Evolutionary conservation across 2,113 vertebrate genomes (phyloP).

Genomic region (Malaclemys terrapin): DNA sequence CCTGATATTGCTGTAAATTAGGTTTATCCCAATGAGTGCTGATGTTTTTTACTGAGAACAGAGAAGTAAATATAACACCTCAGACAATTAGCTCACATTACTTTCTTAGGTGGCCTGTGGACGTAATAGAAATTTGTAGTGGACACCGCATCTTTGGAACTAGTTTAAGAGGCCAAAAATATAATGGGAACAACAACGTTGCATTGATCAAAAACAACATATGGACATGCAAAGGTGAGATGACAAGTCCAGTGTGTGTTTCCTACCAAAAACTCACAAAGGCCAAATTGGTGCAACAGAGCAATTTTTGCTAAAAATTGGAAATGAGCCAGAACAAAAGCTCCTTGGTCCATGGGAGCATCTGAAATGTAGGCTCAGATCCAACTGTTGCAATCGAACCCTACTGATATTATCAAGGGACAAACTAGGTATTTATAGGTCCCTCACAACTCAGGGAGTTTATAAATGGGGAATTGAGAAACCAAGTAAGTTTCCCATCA

Average conservation of each 20-base stretch:
- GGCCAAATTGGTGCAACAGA: slow-evolving; percentile 10
- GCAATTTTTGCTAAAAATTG: slow-evolving; percentile 16
- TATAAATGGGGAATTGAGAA: rapidly evolving
- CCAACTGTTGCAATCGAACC: not conserved
- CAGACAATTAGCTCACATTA: slow-evolving; percentile 29
- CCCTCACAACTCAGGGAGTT: not conserved
- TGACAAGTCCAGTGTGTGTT: not conserved
- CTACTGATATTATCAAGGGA: slow-evolving; percentile 19
- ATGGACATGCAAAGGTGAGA: not conserved
- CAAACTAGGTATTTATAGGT: slow-evolving; percentile 37
- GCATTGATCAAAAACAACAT: not conserved
- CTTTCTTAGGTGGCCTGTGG: not conserved
- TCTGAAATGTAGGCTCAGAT: not conserved
- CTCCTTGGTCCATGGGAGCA: not conserved
- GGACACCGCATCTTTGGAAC: not conserved
- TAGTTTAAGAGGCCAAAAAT: slow-evolving; percentile 3
- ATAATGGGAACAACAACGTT: not conserved
- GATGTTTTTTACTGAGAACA: slow-evolving; percentile 29
- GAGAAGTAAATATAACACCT: slow-evolving; percentile 48
- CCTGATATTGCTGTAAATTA: slow-evolving; percentile 46
- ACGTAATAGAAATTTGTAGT: not conserved
- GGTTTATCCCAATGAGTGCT: slow-evolving; percentile 7
- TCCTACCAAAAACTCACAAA: slow-evolving; percentile 28
- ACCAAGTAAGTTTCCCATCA: not conserved
- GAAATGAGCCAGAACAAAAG: not conserved